Evolutionary conservation across 2,113 vertebrate species (phyloP), one percentile per base, ranked within the genome.

Genomic region (Mirounga angustirostris): DNA sequence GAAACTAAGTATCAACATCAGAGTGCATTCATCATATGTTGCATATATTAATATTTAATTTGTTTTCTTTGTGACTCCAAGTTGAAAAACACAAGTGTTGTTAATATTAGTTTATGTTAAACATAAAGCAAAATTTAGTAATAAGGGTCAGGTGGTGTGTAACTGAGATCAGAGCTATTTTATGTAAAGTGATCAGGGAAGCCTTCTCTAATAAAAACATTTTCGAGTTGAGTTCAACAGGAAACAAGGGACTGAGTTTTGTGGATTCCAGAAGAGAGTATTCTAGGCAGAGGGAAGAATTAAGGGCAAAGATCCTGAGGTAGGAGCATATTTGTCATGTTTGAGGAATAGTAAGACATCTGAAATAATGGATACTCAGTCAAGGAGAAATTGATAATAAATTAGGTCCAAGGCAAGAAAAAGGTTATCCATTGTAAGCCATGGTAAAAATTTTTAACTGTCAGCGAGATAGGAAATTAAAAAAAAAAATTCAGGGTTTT

Each of bases 1-100:
- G 50, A 54, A 97, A 86, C 24, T 56, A 97, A 97, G 79, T 87
- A 80, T 67, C 67, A 9, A 79, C 54, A 73, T 90, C 73, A 78
- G 28, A 95, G 50, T 78, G 3, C 40, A 67, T 90, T 93, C 33
- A 36, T 87, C 90, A 83, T 91, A 87, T 76, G 30, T 63, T 92
- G 22, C 67, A 83, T 93, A 79, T 87, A 58, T 96, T 79, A 88
- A 61, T 61, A 79, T 36, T 79, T 73, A 80, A 67, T 74, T 84
- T 87, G 2, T 82, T 11, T 22, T 81, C 18, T 81, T 86, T 61
- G 82, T 78, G 81, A 59, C 2, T 56, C 46, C 24, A 88, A 33
- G 33, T 43, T 91, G 46, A 80, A 76, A 65, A 76, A 79, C 40
- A 58, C 5, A 28, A 59, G 5, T 22, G 4, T 36, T 96, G 81